A percentile compares a stretch with the other conserved stretches of the same genome.
Conservation (phyloP, 2,888 invertebrate genomes). For the Cynaeus angustus region DNA sequence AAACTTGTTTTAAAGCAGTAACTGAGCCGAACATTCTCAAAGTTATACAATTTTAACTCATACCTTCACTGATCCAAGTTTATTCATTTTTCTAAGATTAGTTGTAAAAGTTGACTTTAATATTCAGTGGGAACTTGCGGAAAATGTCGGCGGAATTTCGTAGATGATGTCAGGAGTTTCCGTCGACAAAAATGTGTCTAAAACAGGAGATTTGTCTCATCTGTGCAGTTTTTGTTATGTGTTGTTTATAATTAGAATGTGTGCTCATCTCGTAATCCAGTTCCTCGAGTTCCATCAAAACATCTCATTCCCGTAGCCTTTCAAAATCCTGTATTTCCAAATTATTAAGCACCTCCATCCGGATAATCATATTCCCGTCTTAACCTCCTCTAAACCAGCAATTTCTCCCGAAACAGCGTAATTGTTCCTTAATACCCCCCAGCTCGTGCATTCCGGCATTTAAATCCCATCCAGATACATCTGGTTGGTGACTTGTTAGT, state of each 20-base stretch:
- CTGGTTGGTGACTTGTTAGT: conserved; percentile 20
- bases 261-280: too few relatives aligned
- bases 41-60: conserved; percentile 53
- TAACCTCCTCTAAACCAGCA: conserved; percentile 5
- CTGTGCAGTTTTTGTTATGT: too few relatives aligned
- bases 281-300: too few relatives aligned
- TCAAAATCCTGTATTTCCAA: too few relatives aligned
- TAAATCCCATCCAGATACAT: conserved; percentile 16
- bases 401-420: conserved; percentile 9
- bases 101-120: conserved; percentile 1
- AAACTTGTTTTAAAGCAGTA: conserved; percentile 64
- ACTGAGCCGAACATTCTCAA: conserved; percentile 51
- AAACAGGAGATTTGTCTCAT: too few relatives aligned
- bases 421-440: conserved; percentile 33
- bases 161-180: too few relatives aligned
- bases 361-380: conserved; percentile 13
- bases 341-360: neutral
- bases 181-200: too few relatives aligned
- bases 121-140: too few relatives aligned
- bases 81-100: conserved; percentile 55
- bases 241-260: too few relatives aligned
- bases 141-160: neutral
- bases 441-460: conserved; percentile 9
- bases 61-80: conserved; percentile 54
- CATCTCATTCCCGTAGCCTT: too few relatives aligned